These are phyloP conservation scores for Hecatera dysodea DNA, from an alignment of 2,888 invertebrate species.

Conservation along the genomic window DNA sequence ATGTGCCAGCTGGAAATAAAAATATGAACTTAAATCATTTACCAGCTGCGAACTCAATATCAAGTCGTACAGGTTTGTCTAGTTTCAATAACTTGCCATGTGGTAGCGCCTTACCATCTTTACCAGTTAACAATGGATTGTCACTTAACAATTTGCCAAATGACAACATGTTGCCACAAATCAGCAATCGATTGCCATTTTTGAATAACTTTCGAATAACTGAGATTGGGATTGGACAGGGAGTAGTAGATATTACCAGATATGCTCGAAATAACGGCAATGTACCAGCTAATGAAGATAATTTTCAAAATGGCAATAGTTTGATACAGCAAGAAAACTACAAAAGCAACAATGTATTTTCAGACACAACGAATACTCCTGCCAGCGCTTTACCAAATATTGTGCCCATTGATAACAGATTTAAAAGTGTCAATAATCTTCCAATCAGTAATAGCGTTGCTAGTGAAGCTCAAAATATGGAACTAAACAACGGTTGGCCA, in stretches of 20 bases:
- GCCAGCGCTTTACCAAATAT: not conserved
- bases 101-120: not conserved
- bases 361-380: constrained; percentile 4
- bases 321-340: not conserved
- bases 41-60: constrained; percentile 7
- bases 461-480: constrained; percentile 3
- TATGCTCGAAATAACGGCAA: constrained; percentile 16
- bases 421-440: not conserved
- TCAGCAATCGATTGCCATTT: constrained; percentile 39
- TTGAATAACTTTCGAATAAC: constrained; percentile 25
- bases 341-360: constrained; percentile 1
- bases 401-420: not conserved
- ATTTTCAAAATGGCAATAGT: not conserved
- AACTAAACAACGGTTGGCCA: constrained; percentile 4
- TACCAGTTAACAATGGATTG: not conserved
- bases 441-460: not conserved
- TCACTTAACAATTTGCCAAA: constrained; percentile 39
- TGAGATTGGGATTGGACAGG: constrained; percentile 18
- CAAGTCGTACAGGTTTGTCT: constrained; percentile 30
- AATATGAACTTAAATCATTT: constrained; percentile 38
- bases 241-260: constrained; percentile 21
- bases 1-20: constrained; percentile 18
- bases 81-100: constrained; percentile 14
- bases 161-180: constrained; percentile 44
- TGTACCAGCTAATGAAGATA: constrained; percentile 6